Evolutionary conservation across 2,113 vertebrate species (phyloP), one percentile per base, ranked within the genome.

Genomic region (Morone chrysops): DNA sequence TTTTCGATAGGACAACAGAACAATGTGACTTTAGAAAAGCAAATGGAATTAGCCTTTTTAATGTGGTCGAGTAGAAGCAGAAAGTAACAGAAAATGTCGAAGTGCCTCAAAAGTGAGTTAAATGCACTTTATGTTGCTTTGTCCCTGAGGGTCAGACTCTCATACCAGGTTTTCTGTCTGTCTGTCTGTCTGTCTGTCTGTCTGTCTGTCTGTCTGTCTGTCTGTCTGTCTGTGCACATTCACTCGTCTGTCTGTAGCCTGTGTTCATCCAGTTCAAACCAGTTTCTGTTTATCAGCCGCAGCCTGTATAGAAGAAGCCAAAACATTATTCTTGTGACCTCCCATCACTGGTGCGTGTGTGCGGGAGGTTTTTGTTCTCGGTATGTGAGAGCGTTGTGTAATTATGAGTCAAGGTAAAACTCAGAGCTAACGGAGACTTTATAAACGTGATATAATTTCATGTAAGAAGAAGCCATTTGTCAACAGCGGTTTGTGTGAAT

Each of bases 311-410:
- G 63, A 5, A 47, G 78, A 68, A 90, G 90, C 82, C 90, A 90
- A 92, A 93, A 93, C 87, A 90, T 67, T 13, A 36, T 76, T 75
- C 87, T 85, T 91, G 89, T 91, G 89, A 90, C 89, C 87, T 89
- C 88, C 60, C 47, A 70, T 80, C 69, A 25, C 13, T 59, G 67
- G 14, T 63, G 8, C 54, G 50, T 53, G 66, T 47, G 68, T 74
- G 70, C 70, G 53, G 50, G 51, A 56, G 68, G 80, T 70, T 60
- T 38, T 65, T 14, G 60, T 68, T 45, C 40, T 69, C 59, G 40
- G 70, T 65, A 59, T 66, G 80, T 13, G 10, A 51, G 70, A 45
- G 57, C 5, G 1, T 14, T 65, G 66, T 54, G 69, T 70, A 50
- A 51, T n/a, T 77, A 36, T 18, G 59, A 70, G 85, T 87, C 40